Base-by-base conservation (phyloP, 2,113 vertebrate species). In the Sakesphorus luctuosus region DNA sequence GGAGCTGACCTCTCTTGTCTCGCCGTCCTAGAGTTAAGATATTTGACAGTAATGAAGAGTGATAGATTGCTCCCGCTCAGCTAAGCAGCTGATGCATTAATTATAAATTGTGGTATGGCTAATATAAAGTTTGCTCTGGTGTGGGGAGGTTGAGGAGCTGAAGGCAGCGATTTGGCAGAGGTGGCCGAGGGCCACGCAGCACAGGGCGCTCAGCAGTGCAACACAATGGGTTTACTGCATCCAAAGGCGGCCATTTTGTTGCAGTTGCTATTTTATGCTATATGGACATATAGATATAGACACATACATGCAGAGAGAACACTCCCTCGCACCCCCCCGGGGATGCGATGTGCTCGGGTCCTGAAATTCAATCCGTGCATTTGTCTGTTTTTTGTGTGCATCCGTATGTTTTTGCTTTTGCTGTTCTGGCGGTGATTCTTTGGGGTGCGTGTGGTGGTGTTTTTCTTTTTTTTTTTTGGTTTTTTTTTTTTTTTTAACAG, bases 11-110 rank as follows among this genome's bases (percentile, higher is more conserved):
- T 98, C 98, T 97, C 98, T 98, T 98, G 98, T 98, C 98, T 98
- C 97, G 97, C 98, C 98, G 98, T 98, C 98, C 98, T 98, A 98
- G 98, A 98, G 98, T 98, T 98, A 97, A 98, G 98, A 98, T 99
- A 98, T 98, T 98, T 99, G 99, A 99, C 99, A 99, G 99, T 99
- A 99, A 99, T 99, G 98, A 99, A 99, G 98, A 99, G 98, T 99
- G 99, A 99, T 99, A 98, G 98, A 99, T 99, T 98, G 98, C 98
- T 98, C 98, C 98, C 98, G 98, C 98, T 98, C 98, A 98, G 98
- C 98, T 98, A 98, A 98, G 98, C 99, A 99, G 99, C 98, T 99
- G 99, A 98, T 98, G 98, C 98, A 99, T 99, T 98, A 98, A 99
- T 99, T 99, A 99, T 99, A 99, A 98, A 98, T 98, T 98, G 98